Percentiles rank a stretch among this genome's conserved stretches.
Conservation (phyloP, 2,113 vertebrate genomes). For the Nyctibius bracteatus region DNA sequence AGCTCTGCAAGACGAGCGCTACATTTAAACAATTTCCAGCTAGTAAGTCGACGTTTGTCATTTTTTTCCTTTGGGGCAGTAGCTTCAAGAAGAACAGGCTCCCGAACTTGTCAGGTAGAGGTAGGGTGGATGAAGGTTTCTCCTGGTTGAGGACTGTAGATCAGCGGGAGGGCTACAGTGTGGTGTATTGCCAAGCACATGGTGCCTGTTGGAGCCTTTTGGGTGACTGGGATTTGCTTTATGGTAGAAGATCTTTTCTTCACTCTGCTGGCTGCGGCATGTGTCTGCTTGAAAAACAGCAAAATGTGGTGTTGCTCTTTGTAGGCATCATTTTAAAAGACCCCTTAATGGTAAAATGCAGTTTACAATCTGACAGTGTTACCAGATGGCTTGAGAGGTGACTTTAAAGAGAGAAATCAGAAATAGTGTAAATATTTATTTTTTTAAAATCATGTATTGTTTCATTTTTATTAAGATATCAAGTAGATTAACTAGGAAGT, state of each 20-base stretch:
- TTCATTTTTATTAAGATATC: not conserved
- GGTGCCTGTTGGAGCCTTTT: not conserved
- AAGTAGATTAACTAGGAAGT: not conserved
- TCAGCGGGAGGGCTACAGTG: not conserved
- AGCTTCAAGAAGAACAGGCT: not conserved
- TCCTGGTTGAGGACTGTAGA: not conserved
- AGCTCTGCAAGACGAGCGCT: not conserved
- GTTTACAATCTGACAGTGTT: not conserved
- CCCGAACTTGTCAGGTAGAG: not conserved
- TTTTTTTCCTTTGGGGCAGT: not conserved
- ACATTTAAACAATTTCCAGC: not conserved
- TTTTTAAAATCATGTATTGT: fast-evolving
- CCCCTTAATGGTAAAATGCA: not conserved
- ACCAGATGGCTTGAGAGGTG: not conserved
- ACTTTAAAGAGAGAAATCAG: not conserved
- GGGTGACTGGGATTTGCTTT: not conserved
- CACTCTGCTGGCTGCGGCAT: fast-evolving
- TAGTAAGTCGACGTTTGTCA: not conserved
- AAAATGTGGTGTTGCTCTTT: not conserved
- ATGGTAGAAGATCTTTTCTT: not conserved
- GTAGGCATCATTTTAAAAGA: not conserved
- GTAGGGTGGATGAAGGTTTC: not conserved
- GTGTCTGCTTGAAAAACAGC: not conserved
- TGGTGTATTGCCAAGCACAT: fast-evolving
- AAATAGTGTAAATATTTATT: not conserved